Evolutionary conservation across 2,113 vertebrate species (phyloP), one percentile per base, ranked within the genome.

Genomic region (Oxyruncus cristatus): DNA sequence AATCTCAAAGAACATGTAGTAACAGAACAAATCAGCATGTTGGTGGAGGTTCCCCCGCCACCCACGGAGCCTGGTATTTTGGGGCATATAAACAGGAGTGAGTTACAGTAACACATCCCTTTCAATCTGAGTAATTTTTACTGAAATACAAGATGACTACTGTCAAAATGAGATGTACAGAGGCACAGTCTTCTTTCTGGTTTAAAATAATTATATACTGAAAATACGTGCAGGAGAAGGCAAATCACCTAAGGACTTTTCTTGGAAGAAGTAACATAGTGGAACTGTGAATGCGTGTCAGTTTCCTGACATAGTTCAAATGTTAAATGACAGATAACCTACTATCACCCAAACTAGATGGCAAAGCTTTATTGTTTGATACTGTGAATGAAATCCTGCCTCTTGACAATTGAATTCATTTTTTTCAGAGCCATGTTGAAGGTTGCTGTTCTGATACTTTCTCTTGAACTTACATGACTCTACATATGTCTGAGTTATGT

Each of bases 1-100:
- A 82, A 92, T 96, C 88, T 96, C 81, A 95, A 96, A 93, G 96
- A 96, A 97, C 96, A 97, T 91, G 88, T 96, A 97, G 95, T 97
- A 97, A 97, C 93, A 91, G 96, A 95, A 97, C 95, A 96, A 93
- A 81, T 86, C 56, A 75, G 66, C 53, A 10, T 84, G 86, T 92
- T 94, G 86, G 89, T 96, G 78, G 89, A 94, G 86, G 87, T 92
- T 93, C 95, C 93, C 52, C 93, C 41, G 15, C 97, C 92, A 97
- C 96, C 96, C 89, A 96, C 97, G 88, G 33, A 3, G 0, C 81
- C 37, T 93, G 90, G 22, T 95, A 97, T 97, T 97, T 97, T 92
- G 92, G 93, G 85, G 61, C 35, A 46, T 92, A 86, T 86, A 93
- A 94, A 95, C 89, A 89, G 83, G 84, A 96, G 53, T 86, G 95